Evolutionary conservation across 2,888 invertebrate species (phyloP), one percentile per base, ranked within the genome.

Genomic region (Parapristionchus giblindavisi): DNA sequence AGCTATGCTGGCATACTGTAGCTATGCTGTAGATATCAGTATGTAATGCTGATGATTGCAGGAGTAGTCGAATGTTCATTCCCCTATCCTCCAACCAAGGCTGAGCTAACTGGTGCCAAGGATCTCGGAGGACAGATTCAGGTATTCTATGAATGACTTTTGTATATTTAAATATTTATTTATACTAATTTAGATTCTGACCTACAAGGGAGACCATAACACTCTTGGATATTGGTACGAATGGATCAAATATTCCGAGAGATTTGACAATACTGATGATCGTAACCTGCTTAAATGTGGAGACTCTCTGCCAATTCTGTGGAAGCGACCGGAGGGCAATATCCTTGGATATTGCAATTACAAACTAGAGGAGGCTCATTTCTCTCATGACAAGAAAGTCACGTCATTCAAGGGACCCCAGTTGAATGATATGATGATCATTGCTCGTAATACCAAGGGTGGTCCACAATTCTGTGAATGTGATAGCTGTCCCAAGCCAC

Each of bases 21-120:
- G n/a, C n/a, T n/a, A n/a, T n/a, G n/a, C n/a, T n/a, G n/a, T n/a
- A n/a, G n/a, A n/a, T n/a, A n/a, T n/a, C n/a, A n/a, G n/a, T n/a
- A n/a, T n/a, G n/a, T n/a, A n/a, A n/a, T n/a, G n/a, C n/a, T 56
- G 1, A 27, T 58, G 36, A 21, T 34, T 17, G 2, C 63, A 63
- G 83, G 83, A 77, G 82, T 82, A 76, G 83, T 84, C 73, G 83
- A 84, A 76, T 84, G 83, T 79, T 81, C 81, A 27, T 85, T 85
- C 79, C 83, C 84, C 21, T 84, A 83, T 76, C 77, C 58, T 24
- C 52, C 60, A 52, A 51, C 34, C 3, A 79, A 84, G 58, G 79
- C 77, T 54, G 85, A 85, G 73, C 77, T 85, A 52, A 80, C 78
- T 52, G 77, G 75, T 27, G 75, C 75, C 27, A 77, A 75, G 72